Base-by-base conservation (phyloP, 2,797 vertebrate genomes). In the Nannoperca obscura region DNA sequence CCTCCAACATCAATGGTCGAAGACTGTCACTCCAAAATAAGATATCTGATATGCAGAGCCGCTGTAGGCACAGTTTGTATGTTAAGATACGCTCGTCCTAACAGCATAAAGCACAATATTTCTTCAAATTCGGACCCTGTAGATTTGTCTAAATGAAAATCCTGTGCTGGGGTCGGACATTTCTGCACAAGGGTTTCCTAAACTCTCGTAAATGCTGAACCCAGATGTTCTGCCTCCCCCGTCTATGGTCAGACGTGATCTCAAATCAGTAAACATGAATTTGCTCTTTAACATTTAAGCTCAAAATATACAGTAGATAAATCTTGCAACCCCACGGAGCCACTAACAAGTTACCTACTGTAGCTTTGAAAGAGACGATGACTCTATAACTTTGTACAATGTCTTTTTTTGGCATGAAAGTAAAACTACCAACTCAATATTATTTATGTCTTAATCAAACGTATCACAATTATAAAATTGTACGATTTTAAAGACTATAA, bases 11-110 rank as follows among this genome's bases (percentile, higher is more conserved):
- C 44, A 30, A 79, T 30, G 24, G 46, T 70, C 15, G 9, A 74
- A 63, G 53, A 63, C 52, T 84, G 77, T 82, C 50, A 42, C 78
- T 83, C 52, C 53, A 63, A 73, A 80, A 52, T 78, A 36, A 81
- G 64, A 61, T 65, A 78, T 70, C 59, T 63, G 58, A 73, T 82
- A 86, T 84, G 80, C 82, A 85, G 87, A 79, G 71, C 77, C 81
- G 80, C 73, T 59, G 5, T 27, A 59, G 76, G 78, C 73, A 52
- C 54, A 19, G 2, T 15, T 47, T 67, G 44, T 42, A 32, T 55
- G 19, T 57, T 2, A 32, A 62, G 8, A 58, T 30, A 53, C 22
- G 19, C 15, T 8, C 7, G 3, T 22, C 47, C n/a, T 34, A 27
- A 46, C 36, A 9, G 53, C 30, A 14, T 38, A 82, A 85, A 80